Percentiles rank a stretch among this genome's conserved stretches.
phyloP scores from a whole-genome alignment of 2,888 invertebrate genomes.

The Lasioglossum leucozonium region DNA sequence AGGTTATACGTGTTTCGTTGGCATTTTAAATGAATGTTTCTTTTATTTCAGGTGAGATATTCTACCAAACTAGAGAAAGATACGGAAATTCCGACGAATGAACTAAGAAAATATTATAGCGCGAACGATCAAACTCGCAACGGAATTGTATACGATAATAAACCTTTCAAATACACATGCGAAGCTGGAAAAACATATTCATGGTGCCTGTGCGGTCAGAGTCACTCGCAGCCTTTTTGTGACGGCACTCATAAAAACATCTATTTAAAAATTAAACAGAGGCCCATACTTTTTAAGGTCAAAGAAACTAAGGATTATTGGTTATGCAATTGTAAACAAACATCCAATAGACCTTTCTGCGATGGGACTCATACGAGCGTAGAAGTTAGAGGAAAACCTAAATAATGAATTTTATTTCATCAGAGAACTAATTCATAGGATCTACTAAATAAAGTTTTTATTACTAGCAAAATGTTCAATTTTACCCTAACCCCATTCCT shows the following conservation, averaged over 20 bases:
- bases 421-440: neutral
- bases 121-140: conserved; percentile 88
- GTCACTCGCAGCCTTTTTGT: conserved; percentile 96
- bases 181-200: conserved; percentile 87
- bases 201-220: conserved; percentile 98
- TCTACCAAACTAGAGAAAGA: conserved; percentile 72
- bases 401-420: neutral
- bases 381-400: conserved; percentile 64
- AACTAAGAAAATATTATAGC: conserved; percentile 87
- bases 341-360: conserved; percentile 96
- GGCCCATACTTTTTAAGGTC: conserved; percentile 93
- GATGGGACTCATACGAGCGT: conserved; percentile 96
- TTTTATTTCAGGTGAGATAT: conserved; percentile 29
- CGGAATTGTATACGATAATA: conserved; percentile 94
- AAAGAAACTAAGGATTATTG: conserved; percentile 96
- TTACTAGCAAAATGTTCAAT: neutral
- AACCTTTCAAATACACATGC: conserved; percentile 92
- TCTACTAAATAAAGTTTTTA: conserved; percentile 7
- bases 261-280: conserved; percentile 90
- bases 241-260: conserved; percentile 95
- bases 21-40: too few species aligned
- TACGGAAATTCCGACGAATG: conserved; percentile 89
- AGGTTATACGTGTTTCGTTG: neutral
- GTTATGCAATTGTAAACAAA: conserved; percentile 99
- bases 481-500: neutral